Base-by-base conservation (phyloP, 2,113 vertebrate species). In the Paraplagusia blochii region DNA sequence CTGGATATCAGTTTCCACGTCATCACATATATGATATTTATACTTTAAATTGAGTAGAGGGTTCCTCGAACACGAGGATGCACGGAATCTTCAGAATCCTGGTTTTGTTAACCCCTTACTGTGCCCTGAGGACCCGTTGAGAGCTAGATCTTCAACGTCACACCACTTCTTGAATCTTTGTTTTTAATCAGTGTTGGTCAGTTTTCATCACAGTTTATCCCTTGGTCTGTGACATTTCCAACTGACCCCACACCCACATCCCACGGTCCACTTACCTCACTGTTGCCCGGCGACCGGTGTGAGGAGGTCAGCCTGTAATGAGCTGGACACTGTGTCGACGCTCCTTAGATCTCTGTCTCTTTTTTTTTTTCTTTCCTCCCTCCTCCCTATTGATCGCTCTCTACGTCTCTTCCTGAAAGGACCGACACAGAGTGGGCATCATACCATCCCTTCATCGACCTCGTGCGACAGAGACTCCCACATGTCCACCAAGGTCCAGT, bases 271-370 rank as follows among this genome's bases (percentile, higher is more conserved):
- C 53, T 69, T 67, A 50, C 69, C 46, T 64, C 70, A 70, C 45
- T 1, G 79, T 87, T 81, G 85, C 84, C 79, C 75, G 53, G 86
- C 66, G 63, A 83, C 76, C n/a, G 66, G 74, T 76, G 76, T 76
- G 72, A 66, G 76, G 79, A 81, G 88, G 85, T 87, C 85, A 67
- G 53, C 43, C 63, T 43, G 40, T 87, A 87, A 88, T 84, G 79
- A 88, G 86, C 63, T 72, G 52, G 76, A 83, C 61, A 71, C 15
- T 68, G 76, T 61, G 51, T 49, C 63, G 77, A 56, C 69, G 63
- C 61, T 79, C 44, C 33, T 64, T 62, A 62, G 69, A 70, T 77
- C 44, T 74, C 40, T 18, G 38, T 59, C 60, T 66, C 44, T 69
- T 51, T 58, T 55, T 60, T 69, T 51, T 58, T 55, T 60, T 43